Evolutionary conservation across 2,888 invertebrate genomes (phyloP).

Genomic region (Holacanthella duospinosa): DNA sequence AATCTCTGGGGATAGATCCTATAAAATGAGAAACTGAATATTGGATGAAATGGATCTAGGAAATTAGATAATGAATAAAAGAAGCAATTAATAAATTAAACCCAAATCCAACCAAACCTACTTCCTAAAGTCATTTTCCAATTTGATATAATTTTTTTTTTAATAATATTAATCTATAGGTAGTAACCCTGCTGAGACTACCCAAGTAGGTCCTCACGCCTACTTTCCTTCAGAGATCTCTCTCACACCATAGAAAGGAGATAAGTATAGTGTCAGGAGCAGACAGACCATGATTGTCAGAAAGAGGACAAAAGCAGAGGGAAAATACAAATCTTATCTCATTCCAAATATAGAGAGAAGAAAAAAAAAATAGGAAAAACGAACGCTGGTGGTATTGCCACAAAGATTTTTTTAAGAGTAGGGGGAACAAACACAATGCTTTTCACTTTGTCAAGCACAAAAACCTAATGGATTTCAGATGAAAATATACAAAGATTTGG

Average conservation of each 20-base stretch:
- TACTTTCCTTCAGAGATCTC: background rate
- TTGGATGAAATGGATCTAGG: background rate
- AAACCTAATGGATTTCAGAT: background rate
- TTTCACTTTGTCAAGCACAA: slow-evolving; percentile 1
- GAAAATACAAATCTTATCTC: background rate
- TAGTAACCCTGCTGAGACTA: background rate
- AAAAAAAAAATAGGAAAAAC: background rate
- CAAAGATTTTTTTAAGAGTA: background rate
- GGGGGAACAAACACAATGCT: background rate
- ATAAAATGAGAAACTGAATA: background rate
- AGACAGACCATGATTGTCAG: background rate
- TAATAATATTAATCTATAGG: background rate
- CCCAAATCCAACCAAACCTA: background rate
- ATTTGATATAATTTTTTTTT: background rate
- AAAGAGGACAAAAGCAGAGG: background rate
- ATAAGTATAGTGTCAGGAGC: slow-evolving; percentile 1
- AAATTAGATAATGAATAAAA: slow-evolving; percentile 3
- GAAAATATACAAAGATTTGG: background rate
- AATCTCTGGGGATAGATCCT: background rate
- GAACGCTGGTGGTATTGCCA: background rate
- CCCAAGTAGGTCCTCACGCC: slow-evolving; percentile 2
- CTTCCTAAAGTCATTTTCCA: background rate
- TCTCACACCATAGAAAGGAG: background rate
- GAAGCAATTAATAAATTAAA: slow-evolving; percentile 4
- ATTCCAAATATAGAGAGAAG: background rate